Conservation (phyloP, 2,888 invertebrate species). For the Heliconius ismenius region DNA sequence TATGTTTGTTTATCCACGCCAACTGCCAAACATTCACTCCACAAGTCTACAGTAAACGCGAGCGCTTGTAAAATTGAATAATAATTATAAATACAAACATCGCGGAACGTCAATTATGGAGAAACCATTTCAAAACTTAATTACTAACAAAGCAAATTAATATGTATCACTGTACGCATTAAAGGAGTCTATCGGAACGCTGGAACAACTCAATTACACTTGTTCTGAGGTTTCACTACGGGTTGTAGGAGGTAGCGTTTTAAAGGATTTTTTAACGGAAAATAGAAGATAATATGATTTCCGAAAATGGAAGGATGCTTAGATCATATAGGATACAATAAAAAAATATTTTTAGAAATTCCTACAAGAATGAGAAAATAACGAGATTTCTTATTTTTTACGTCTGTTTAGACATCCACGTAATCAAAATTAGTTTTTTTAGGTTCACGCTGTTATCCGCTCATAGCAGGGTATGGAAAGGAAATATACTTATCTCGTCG, state of each 20-base stretch:
- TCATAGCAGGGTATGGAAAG: too few relatives aligned
- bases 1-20: conserved; percentile 29
- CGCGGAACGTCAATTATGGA: conserved; percentile 40
- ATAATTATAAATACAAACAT: conserved; percentile 44
- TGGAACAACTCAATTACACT: conserved; percentile 44
- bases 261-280: too few relatives aligned
- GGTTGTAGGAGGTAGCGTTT: conserved; percentile 24
- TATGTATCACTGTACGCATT: conserved; percentile 48
- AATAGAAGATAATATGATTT: too few relatives aligned
- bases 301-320: too few relatives aligned
- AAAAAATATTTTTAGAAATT: too few relatives aligned
- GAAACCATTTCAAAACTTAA: conserved; percentile 44
- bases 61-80: conserved; percentile 41
- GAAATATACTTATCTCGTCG: too few relatives aligned
- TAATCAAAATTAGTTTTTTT: too few relatives aligned
- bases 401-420: too few relatives aligned
- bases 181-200: conserved; percentile 46
- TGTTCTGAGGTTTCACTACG: conserved; percentile 15
- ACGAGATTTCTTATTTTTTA: too few relatives aligned
- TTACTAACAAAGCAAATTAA: conserved; percentile 50
- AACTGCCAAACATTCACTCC: conserved; percentile 21
- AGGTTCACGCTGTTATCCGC: too few relatives aligned
- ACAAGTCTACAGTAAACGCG: not conserved
- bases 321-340: too few relatives aligned
- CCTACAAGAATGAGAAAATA: too few relatives aligned